These are phyloP conservation scores for Oncorhynchus tshawytscha DNA, from an alignment of 2,113 vertebrate species.

Conservation along the genomic window DNA sequence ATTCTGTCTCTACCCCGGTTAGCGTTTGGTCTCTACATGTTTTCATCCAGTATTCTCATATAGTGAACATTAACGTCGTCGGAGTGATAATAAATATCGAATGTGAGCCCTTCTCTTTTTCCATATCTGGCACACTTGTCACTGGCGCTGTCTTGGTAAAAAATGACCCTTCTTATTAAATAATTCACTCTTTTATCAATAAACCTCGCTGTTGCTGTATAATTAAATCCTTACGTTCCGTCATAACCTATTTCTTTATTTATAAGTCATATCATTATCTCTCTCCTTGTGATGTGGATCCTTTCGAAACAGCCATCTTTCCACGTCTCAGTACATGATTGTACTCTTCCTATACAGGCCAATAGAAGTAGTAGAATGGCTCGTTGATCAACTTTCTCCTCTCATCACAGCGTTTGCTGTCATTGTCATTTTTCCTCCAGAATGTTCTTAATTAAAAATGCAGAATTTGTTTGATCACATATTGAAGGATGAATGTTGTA, in stretches of 20 bases:
- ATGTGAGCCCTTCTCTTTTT: conserved; percentile 22
- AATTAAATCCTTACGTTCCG: conserved; percentile 50
- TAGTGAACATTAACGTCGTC: background rate
- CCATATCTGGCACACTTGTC: conserved; percentile 38
- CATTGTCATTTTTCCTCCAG: background rate
- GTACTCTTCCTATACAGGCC: background rate
- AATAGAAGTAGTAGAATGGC: background rate
- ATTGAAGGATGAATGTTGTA: background rate
- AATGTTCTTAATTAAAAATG: background rate
- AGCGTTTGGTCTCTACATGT: background rate
- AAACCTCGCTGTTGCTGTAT: conserved; percentile 51
- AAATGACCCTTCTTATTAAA: conserved; percentile 46
- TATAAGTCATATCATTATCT: conserved; percentile 42
- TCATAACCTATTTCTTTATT: conserved; percentile 46
- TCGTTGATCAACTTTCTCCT: background rate
- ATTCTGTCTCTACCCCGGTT: background rate
- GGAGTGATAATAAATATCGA: conserved; percentile 33
- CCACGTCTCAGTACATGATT: background rate
- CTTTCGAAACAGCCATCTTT: conserved; percentile 35
- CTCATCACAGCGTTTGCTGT: background rate
- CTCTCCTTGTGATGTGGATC: conserved; percentile 31
- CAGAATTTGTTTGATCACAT: background rate
- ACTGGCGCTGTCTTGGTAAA: conserved; percentile 32
- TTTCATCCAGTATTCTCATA: background rate
- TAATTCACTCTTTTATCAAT: conserved; percentile 61